These are phyloP conservation scores for Kobus ellipsiprymnus DNA, from an alignment of 2,113 vertebrate species.

Conservation along the genomic window DNA sequence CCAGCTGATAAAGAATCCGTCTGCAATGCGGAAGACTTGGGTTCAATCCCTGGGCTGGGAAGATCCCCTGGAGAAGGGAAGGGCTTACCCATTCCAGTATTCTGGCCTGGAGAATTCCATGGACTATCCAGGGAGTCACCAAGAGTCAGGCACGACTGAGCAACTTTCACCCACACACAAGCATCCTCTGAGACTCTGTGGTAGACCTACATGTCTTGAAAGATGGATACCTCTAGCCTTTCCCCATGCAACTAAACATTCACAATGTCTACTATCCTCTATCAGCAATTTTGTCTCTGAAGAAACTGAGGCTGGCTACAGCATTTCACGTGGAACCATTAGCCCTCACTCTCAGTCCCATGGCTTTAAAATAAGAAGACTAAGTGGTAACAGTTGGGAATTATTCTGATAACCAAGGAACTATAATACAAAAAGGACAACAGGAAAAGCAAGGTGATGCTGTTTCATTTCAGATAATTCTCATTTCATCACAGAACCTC, in stretches of 20 bases:
- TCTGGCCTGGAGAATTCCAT: not conserved
- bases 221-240: not conserved
- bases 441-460: rapidly evolving
- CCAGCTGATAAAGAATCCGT: not conserved
- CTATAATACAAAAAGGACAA: not conserved
- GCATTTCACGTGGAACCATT: not conserved
- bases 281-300: not conserved
- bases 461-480: not conserved
- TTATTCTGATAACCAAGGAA: not conserved
- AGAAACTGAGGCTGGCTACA: not conserved
- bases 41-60: not conserved
- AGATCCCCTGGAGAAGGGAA: not conserved
- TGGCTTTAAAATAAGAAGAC: not conserved
- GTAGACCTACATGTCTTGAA: not conserved
- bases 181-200: not conserved
- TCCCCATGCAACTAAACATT: not conserved
- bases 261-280: not conserved
- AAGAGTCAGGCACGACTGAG: rapidly evolving
- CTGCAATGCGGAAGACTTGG: not conserved
- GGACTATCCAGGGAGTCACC: not conserved
- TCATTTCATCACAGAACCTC: not conserved
- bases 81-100: not conserved
- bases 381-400: not conserved
- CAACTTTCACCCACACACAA: not conserved
- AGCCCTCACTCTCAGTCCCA: not conserved